Conservation (phyloP, 2,797 vertebrate genomes). For the Platalea minor region DNA sequence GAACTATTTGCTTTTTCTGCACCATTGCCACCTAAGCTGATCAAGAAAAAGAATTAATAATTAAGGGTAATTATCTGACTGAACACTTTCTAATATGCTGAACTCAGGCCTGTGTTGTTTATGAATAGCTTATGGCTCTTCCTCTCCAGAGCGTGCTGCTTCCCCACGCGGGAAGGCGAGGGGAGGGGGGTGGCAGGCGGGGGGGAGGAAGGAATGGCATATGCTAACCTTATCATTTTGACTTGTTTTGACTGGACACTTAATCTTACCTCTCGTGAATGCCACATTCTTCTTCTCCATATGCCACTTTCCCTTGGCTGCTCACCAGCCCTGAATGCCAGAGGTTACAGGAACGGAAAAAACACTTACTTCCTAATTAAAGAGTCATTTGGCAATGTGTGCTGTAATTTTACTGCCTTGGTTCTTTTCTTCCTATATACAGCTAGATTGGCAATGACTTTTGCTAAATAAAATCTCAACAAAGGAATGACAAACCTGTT, state of each 20-base stretch:
- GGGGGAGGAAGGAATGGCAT: background rate
- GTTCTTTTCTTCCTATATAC: background rate
- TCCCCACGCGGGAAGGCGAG: background rate
- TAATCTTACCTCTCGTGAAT: background rate
- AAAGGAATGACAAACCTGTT: background rate
- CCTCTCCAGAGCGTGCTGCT: background rate
- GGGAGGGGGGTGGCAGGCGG: background rate
- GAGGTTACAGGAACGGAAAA: background rate
- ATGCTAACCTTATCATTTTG: background rate
- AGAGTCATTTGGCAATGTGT: background rate
- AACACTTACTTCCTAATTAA: background rate
- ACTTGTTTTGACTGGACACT: conserved; percentile 19
- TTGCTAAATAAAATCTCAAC: background rate
- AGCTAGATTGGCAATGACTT: background rate
- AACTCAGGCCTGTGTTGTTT: background rate
- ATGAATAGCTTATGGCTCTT: background rate
- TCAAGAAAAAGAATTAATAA: conserved; percentile 35
- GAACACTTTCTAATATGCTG: conserved; percentile 27
- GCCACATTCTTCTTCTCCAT: background rate
- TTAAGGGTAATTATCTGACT: conserved; percentile 43
- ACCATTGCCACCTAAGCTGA: conserved; percentile 23
- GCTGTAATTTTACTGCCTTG: background rate
- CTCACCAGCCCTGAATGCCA: conserved; percentile 1
- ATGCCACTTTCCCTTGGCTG: background rate
- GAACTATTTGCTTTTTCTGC: conserved; percentile 10